phyloP scores from a whole-genome alignment of 2,797 vertebrate genomes.

The Oryzias dopingdopingensis region DNA sequence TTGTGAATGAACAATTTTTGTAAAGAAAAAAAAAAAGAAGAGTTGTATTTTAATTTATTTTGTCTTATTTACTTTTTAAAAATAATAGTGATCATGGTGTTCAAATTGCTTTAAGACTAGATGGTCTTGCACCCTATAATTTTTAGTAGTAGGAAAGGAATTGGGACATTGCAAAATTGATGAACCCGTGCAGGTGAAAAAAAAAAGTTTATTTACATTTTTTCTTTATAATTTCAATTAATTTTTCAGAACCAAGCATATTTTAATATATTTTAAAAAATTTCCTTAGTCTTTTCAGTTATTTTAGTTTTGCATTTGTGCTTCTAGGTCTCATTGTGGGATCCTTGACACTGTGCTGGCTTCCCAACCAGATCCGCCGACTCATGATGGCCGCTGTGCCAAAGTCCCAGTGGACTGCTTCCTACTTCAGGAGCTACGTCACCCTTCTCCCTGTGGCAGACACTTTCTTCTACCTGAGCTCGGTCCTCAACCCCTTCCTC shows the following conservation, averaged over 20 bases:
- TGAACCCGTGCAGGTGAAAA: no score
- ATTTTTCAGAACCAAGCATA: neutral
- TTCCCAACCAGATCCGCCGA: conserved; percentile 90
- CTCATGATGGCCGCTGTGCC: conserved; percentile 86
- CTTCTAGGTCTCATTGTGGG: conserved; percentile 86
- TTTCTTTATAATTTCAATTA: neutral
- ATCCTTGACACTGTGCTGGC: conserved; percentile 88
- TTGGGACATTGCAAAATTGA: no score
- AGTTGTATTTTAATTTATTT: no score
- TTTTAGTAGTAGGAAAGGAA: no score
- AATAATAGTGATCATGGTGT: no score
- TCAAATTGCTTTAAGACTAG: no score
- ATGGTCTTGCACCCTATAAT: no score
- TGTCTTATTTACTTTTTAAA: no score
- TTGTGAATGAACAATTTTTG: no score
- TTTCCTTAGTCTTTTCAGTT: neutral
- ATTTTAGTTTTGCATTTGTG: neutral
- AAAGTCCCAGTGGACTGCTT: conserved; percentile 82
- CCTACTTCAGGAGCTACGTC: conserved; percentile 83
- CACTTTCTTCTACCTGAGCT: conserved; percentile 96
- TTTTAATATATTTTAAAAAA: neutral
- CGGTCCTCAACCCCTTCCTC: conserved; percentile 91
- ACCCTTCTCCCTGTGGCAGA: conserved; percentile 84
- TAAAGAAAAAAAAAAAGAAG: no score
- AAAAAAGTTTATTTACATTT: no score